phyloP scores from a whole-genome alignment of 1,140 invertebrate genomes.

The Neoseiulus cucumeris region DNA sequence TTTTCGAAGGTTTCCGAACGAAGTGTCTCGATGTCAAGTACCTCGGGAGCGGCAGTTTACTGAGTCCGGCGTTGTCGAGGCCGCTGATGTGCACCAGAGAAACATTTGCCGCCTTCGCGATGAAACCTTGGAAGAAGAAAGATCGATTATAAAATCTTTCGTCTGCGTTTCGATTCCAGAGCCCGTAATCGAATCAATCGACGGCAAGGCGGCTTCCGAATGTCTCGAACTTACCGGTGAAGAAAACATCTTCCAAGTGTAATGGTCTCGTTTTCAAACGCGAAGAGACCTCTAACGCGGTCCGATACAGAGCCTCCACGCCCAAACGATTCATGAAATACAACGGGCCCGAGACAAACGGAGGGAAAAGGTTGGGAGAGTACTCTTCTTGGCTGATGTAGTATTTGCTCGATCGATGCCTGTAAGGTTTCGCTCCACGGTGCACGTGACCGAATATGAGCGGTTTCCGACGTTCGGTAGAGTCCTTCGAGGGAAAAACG shows the following conservation, averaged over 20 bases:
- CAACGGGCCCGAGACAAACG: slow-evolving; percentile 24
- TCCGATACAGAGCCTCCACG: slow-evolving; percentile 38
- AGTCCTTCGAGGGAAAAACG: too few species aligned
- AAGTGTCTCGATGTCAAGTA: too few species aligned
- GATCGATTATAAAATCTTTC: too few species aligned
- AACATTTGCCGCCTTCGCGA: too few species aligned
- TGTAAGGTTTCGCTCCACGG: slow-evolving; percentile 58
- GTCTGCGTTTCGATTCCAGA: too few species aligned
- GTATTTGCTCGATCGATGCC: slow-evolving; percentile 43
- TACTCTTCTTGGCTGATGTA: slow-evolving; percentile 19
- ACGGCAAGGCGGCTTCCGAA: too few species aligned
- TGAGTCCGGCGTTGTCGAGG: too few species aligned
- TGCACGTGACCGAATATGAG: slow-evolving; percentile 48
- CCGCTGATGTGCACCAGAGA: too few species aligned
- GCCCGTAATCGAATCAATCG: too few species aligned
- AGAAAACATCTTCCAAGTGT: slow-evolving; percentile 63
- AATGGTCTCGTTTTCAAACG: slow-evolving; percentile 41
- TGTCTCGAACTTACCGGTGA: slow-evolving; percentile 48
- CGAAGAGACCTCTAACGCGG: slow-evolving; percentile 31
- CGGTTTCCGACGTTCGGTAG: slow-evolving; percentile 11
- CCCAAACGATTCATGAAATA: slow-evolving; percentile 33
- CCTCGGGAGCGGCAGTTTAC: too few species aligned
- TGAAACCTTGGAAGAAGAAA: too few species aligned
- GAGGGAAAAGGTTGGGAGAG: slow-evolving; percentile 17
- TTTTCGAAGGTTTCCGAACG: too few species aligned